Evolutionary conservation across 2,113 vertebrate species (phyloP).

Genomic region (Carettochelys insculpta): DNA sequence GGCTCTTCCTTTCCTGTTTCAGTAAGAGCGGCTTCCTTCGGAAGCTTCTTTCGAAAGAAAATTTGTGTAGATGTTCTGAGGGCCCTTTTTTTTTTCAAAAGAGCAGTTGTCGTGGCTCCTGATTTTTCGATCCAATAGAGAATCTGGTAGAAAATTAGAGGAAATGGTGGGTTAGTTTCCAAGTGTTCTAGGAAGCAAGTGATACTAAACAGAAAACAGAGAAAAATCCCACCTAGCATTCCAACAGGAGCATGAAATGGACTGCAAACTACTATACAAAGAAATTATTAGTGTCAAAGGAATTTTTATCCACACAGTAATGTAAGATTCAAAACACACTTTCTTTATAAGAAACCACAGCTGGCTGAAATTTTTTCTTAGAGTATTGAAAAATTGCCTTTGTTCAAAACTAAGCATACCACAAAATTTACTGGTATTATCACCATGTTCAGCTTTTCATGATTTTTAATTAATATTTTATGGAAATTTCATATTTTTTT

Average conservation of each 20-base stretch:
- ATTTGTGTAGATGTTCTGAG: no score
- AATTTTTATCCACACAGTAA: not conserved
- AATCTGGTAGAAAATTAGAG: not conserved
- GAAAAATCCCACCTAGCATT: not conserved
- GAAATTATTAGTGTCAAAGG: not conserved
- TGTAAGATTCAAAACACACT: not conserved
- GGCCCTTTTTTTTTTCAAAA: no score
- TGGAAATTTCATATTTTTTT: not conserved
- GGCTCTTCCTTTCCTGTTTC: no score
- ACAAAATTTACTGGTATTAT: not conserved
- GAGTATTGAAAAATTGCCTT: not conserved
- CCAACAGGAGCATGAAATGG: not conserved
- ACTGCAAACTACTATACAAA: not conserved
- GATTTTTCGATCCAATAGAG: no score
- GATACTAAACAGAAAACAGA: not conserved
- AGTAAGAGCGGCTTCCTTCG: no score
- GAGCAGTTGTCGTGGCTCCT: no score
- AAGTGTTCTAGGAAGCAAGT: not conserved
- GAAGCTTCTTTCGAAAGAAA: no score
- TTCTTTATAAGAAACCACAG: not conserved
- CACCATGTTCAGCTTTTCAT: not conserved
- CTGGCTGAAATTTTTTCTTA: not conserved
- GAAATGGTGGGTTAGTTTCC: not conserved
- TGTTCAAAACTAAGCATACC: not conserved
- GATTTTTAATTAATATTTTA: not conserved